These are phyloP conservation scores for Amaurobius ferox DNA, from an alignment of 2,888 invertebrate genomes.

Conservation along the genomic window DNA sequence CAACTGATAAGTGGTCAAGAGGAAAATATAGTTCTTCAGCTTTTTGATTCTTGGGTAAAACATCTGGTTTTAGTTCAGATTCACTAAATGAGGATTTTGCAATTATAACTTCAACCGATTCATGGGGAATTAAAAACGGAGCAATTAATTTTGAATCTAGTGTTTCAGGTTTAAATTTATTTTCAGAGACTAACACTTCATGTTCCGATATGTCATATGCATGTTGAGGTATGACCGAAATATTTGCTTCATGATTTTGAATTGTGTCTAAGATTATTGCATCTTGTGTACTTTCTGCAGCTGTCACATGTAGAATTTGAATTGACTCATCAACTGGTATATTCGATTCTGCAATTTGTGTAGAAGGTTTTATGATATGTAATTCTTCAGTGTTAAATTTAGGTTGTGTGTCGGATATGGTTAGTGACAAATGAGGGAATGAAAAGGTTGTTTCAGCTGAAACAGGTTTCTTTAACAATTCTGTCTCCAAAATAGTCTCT, in stretches of 20 bases:
- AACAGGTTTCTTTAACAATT: conserved; percentile 40
- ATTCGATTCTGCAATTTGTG: conserved; percentile 16
- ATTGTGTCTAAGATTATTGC: background rate
- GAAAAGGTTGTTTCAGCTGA: conserved; percentile 31
- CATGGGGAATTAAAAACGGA: conserved; percentile 68
- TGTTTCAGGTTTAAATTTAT: conserved; percentile 19
- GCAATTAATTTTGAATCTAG: conserved; percentile 34
- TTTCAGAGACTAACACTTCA: conserved; percentile 34
- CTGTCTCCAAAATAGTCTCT: conserved; percentile 26
- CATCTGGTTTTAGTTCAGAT: conserved; percentile 48
- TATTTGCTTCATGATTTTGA: background rate
- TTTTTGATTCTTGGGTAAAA: conserved; percentile 43
- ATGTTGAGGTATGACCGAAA: conserved; percentile 39
- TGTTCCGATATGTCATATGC: conserved; percentile 32
- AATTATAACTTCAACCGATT: conserved; percentile 58
- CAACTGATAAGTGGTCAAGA: conserved; percentile 42
- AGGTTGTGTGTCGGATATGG: conserved; percentile 39
- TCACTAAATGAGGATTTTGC: conserved; percentile 60
- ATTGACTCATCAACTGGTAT: conserved; percentile 32
- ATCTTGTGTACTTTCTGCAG: conserved; percentile 28
- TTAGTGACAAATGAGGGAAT: conserved; percentile 35
- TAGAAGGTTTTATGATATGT: background rate
- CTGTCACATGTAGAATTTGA: conserved; percentile 37
- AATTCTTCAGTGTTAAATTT: conserved; percentile 32
- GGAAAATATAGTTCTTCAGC: conserved; percentile 25